These are phyloP conservation scores for Cyclargus thomasi DNA, from an alignment of 1,140 invertebrate genomes.

Conservation along the genomic window DNA sequence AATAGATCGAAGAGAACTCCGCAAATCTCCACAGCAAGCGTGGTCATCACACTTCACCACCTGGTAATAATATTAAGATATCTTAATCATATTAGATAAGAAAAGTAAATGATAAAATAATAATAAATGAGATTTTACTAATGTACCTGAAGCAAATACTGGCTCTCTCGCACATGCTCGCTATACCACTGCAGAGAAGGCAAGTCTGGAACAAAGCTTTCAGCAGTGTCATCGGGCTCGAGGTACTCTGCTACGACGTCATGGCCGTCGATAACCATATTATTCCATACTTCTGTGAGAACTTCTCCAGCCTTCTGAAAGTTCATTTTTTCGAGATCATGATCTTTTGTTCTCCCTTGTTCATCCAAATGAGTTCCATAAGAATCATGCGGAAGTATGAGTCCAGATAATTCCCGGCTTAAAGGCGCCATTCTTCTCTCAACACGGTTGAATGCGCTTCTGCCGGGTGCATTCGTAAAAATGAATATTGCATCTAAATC, in stretches of 20 bases:
- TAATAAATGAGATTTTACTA: constrained; percentile 9
- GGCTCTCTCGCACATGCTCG: constrained; percentile 20
- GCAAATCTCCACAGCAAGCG: constrained; percentile 17
- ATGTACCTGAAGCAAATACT: constrained; percentile 19
- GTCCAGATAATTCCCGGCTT: constrained; percentile 26
- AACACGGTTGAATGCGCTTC: constrained; percentile 30
- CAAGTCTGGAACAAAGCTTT: constrained; percentile 17
- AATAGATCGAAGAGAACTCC: constrained; percentile 15
- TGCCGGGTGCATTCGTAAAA: constrained; percentile 22
- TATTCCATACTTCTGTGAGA: constrained; percentile 44
- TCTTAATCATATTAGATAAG: constrained; percentile 15
- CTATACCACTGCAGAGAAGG: constrained; percentile 23
- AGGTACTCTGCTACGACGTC: constrained; percentile 41
- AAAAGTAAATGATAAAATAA: constrained; percentile 8
- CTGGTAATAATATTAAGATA: constrained; percentile 18
- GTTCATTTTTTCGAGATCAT: constrained; percentile 32
- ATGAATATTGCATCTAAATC: constrained; percentile 22
- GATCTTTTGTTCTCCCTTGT: constrained; percentile 39
- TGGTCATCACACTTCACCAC: constrained; percentile 17
- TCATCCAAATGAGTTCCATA: constrained; percentile 45
- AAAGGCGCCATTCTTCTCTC: constrained; percentile 57
- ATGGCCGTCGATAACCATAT: constrained; percentile 43
- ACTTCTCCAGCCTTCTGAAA: constrained; percentile 30
- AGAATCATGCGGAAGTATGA: constrained; percentile 23
- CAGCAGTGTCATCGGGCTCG: constrained; percentile 30